phyloP scores from a whole-genome alignment of 2,113 vertebrate genomes.

The Laticauda laticaudata region DNA sequence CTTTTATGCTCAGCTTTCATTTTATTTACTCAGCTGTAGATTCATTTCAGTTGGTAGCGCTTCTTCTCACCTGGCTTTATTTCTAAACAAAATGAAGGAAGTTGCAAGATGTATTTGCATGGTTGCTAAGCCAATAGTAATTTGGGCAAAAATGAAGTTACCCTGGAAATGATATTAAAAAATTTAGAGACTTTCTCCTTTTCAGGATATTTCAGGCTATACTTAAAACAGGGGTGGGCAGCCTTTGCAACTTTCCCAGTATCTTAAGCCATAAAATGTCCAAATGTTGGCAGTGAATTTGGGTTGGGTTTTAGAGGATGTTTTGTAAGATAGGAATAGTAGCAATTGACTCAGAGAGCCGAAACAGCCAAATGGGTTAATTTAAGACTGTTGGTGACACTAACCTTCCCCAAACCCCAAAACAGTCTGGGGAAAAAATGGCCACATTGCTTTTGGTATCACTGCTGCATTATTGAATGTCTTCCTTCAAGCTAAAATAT shows the following conservation, averaged over 20 bases:
- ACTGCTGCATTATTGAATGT: not conserved
- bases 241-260: not conserved
- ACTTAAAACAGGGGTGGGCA: not conserved
- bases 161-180: conserved; percentile 59
- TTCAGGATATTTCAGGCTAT: conserved; percentile 44
- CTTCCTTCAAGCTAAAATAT: not conserved
- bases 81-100: conserved; percentile 65
- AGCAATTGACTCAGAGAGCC: not conserved
- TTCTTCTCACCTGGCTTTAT: conserved; percentile 65
- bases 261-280: not conserved
- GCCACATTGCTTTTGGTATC: not conserved
- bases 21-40: conserved; percentile 76
- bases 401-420: not conserved
- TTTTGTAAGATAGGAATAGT: not conserved
- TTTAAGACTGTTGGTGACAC: not conserved
- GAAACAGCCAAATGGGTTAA: not conserved
- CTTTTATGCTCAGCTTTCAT: conserved; percentile 27
- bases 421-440: not conserved
- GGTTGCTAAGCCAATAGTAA: conserved; percentile 64
- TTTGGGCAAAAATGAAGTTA: conserved; percentile 55
- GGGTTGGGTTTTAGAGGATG: not conserved
- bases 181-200: conserved; percentile 49
- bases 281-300: not conserved
- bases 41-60: conserved; percentile 72
- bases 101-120: conserved; percentile 61